Base-by-base conservation (phyloP, 2,888 invertebrate species). In the Liodrosophila aerea region DNA sequence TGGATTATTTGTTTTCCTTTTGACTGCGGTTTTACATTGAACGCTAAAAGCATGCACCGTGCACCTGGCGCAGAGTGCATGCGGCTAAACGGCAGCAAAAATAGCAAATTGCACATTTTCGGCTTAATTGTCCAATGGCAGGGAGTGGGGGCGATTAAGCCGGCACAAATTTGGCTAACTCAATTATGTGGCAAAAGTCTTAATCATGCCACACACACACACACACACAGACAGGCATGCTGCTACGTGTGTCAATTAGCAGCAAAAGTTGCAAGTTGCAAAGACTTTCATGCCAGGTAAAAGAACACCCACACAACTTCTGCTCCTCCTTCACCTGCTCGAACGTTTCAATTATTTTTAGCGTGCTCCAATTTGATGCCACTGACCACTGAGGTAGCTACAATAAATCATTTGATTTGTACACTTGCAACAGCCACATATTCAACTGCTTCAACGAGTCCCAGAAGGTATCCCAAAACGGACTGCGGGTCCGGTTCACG, bases 381-480 rank as follows among this genome's bases (percentile, higher is more conserved):
- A 62, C 51, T 51, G 70, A 40, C 59, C 54, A 60, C 52, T n/a
- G 5, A 22, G 22, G 22, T 22, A 33, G 59, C 47, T 33, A 49
- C 61, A 72, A 81, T 82, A 82, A 82, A 82, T 82, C 69, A 70
- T 87, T 86, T 75, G 78, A 85, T 71, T 74, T 84, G 73, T 80
- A 75, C 74, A 15, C 22, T 71, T 63, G 72, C 66, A 49, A 53
- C 36, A 39, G 41, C 13, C 37, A 7, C 0, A 18, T n/a, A n/a
- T n/a, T n/a, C n/a, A n/a, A n/a, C n/a, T n/a, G n/a, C n/a, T 39
- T 27, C 39, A 16, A 22, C 3, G 3, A 22, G 22, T 22, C 22
- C 22, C 22, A 22, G 2, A 22, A 22, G 22, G 22, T 22, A 22
- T 22, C 22, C 22, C 3, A 22, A 22, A 22, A 22, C 22, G 22